A percentile compares a stretch with the other conserved stretches of the same genome.
Conservation (phyloP, 2,797 vertebrate genomes). For the Sebastes kiyomatsui region DNA sequence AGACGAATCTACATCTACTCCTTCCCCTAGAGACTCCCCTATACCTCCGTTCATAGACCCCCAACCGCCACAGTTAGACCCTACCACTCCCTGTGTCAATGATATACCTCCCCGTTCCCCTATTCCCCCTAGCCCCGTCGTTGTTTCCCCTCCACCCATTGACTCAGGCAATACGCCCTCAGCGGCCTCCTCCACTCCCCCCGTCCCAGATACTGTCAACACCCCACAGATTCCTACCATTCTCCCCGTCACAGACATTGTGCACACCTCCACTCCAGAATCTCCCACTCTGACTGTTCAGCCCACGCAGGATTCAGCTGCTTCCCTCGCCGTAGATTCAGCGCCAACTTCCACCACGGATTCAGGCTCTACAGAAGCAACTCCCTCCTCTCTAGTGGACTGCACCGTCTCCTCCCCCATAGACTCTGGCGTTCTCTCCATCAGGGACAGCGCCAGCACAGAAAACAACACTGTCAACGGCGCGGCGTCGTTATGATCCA, state of each 20-base stretch:
- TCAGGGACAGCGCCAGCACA: conserved; percentile 78
- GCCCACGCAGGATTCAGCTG: conserved; percentile 39
- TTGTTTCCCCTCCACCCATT: conserved; percentile 13
- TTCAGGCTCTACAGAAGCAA: conserved; percentile 46
- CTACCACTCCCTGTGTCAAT: conserved; percentile 32
- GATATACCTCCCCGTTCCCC: conserved; percentile 25
- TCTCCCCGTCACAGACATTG: conserved; percentile 73
- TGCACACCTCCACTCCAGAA: conserved; percentile 41
- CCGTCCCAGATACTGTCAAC: conserved; percentile 16
- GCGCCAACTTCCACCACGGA: conserved; percentile 29
- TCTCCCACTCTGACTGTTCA: conserved; percentile 36
- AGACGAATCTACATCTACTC: conserved; percentile 34
- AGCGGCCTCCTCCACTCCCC: conserved; percentile 28
- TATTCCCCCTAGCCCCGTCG: neutral
- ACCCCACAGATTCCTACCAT: conserved; percentile 23
- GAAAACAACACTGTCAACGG: conserved; percentile 87
- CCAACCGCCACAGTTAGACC: conserved; percentile 31
- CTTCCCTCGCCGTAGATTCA: conserved; percentile 36
- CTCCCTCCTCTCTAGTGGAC: conserved; percentile 57
- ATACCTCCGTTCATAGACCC: conserved; percentile 28
- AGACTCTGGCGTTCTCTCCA: conserved; percentile 75
- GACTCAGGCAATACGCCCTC: conserved; percentile 39
- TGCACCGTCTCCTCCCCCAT: conserved; percentile 81
- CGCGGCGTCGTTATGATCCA: conserved; percentile 83
- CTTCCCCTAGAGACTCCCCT: conserved; percentile 42